phyloP scores from a whole-genome alignment of 2,113 vertebrate species.

The Urocitellus parryii region DNA sequence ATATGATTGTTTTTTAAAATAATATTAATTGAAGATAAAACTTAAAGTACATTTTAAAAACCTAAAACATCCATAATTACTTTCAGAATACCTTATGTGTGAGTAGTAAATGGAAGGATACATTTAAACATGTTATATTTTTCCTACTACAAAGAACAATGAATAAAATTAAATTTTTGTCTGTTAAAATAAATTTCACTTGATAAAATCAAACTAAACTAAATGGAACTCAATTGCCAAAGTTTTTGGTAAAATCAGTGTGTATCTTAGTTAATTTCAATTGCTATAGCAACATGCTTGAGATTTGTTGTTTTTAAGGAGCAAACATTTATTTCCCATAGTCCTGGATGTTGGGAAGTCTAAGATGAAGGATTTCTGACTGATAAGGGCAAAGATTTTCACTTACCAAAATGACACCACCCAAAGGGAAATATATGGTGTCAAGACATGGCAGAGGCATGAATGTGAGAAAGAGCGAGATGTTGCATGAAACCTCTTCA shows the following conservation, averaged over 20 bases:
- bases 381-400: neutral
- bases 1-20: neutral
- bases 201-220: neutral
- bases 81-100: neutral
- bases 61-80: neutral
- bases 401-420: neutral
- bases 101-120: neutral
- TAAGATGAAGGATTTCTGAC: neutral
- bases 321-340: neutral
- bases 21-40: neutral
- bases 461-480: neutral
- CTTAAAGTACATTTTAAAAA: neutral
- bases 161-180: neutral
- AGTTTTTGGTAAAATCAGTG: no score
- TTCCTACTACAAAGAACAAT: neutral
- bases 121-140: neutral
- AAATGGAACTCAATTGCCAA: neutral
- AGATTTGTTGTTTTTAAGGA: neutral
- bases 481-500: neutral
- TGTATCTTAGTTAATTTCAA: neutral
- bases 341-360: neutral
- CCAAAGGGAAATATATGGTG: fast-evolving
- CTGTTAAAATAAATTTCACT: neutral
- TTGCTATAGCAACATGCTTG: neutral
- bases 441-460: neutral